Evolutionary conservation across 2,113 vertebrate genomes (phyloP), one percentile per base, ranked within the genome.

Genomic region (Heterocephalus glaber): DNA sequence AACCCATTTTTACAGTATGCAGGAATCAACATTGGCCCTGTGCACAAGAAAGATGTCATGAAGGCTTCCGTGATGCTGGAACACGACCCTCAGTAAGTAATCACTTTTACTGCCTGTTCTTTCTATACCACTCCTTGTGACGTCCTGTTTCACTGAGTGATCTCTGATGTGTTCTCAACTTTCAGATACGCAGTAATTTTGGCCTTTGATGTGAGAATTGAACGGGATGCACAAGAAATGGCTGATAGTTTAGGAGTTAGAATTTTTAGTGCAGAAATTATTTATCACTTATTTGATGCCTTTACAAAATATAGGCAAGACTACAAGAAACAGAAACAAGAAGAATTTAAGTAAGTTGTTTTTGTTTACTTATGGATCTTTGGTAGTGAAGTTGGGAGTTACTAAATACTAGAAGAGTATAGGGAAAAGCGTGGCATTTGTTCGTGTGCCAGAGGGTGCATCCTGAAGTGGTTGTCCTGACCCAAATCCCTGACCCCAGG

Each of bases 251-350:
- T 99, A 97, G 99, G 99, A 5, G 99, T 99, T 28, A 98, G 99
- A 7, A 98, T 99, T 95, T 99, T 99, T 98, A 99, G 99, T 26
- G 99, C 99, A 33, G 99, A 99, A 97, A 99, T 99, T 94, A 99
- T 99, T 98, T 99, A 99, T 98, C 99, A 99, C 92, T 98, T 99
- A 95, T 99, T 99, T 72, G 99, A 99, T 94, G 99, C 99, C 85
- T 99, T 99, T 98, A 99, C 99, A 52, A 99, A 99, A 97, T 99
- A 99, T 4, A 98, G 99, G 86, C 99, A 99, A 97, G 99, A 99
- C 98, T 99, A 99, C 98, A 99, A 99, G 98, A 99, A 99, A 97
- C 99, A 99, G 98, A 99, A 99, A 82, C 99, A 99, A 97, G 99
- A 99, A 52, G 99, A 99, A 98, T 99, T 99, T 98, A 99, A 99